phyloP scores from a whole-genome alignment of 2,888 invertebrate species.

The Cantharis flavilabris region DNA sequence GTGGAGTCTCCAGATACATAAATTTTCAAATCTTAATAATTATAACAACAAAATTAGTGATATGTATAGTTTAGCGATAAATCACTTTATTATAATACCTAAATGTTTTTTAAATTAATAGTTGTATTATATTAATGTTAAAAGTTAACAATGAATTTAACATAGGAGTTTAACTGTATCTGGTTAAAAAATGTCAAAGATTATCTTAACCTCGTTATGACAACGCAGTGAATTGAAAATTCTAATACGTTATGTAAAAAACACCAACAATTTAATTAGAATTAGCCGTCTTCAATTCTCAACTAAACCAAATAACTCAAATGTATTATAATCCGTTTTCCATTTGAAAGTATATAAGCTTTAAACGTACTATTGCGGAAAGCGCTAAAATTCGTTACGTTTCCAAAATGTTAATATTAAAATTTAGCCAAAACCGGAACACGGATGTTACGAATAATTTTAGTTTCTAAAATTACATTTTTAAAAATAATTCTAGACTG shows the following conservation, averaged over 20 bases:
- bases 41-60: not conserved
- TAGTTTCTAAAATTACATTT: not conserved
- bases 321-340: not conserved
- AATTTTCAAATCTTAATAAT: not conserved
- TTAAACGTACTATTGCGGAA: not conserved
- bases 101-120: no score
- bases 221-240: not conserved
- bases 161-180: not conserved
- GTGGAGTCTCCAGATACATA: not conserved
- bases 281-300: no score
- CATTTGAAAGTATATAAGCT: not conserved
- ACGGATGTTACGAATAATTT: not conserved
- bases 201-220: not conserved
- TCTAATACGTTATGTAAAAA: not conserved
- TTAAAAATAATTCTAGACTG: not conserved
- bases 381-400: not conserved
- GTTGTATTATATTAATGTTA: no score
- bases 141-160: not conserved
- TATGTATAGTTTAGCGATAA: not conserved
- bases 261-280: no score
- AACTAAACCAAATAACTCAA: not conserved
- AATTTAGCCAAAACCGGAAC: not conserved
- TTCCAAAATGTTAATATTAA: not conserved
- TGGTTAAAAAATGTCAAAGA: not conserved
- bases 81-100: not conserved